These are phyloP conservation scores for Drosophila anomalipes DNA, from an alignment of 2,888 invertebrate genomes.

Conservation along the genomic window DNA sequence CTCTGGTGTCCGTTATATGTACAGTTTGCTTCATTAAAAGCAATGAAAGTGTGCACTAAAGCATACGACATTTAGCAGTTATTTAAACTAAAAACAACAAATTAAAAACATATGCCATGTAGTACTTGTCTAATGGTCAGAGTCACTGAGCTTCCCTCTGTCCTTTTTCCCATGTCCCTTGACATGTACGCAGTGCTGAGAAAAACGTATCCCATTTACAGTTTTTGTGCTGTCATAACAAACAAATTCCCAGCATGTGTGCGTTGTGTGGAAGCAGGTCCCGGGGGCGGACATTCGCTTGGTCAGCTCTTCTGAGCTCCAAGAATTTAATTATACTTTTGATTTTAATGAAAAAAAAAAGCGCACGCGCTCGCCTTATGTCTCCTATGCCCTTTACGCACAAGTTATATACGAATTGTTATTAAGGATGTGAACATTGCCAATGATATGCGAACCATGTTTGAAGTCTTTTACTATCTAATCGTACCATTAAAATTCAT, in stretches of 20 bases:
- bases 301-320: constrained; percentile 50
- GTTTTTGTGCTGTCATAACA: constrained; percentile 69
- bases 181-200: constrained; percentile 25
- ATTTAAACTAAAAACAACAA: constrained; percentile 33
- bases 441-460: not conserved
- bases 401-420: constrained; percentile 2
- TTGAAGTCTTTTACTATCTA: not conserved
- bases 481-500: not conserved
- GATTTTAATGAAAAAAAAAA: constrained; percentile 68
- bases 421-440: not conserved
- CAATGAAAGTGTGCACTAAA: constrained; percentile 34
- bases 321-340: constrained; percentile 76
- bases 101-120: constrained; percentile 7
- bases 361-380: constrained; percentile 21
- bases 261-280: constrained; percentile 33
- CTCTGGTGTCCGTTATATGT: constrained; percentile 15
- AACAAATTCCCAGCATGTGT: constrained; percentile 73
- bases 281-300: constrained; percentile 25
- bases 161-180: constrained; percentile 6
- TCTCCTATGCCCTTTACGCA: constrained; percentile 14
- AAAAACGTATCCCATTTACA: constrained; percentile 48
- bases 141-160: constrained; percentile 12
- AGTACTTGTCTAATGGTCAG: constrained; percentile 51
- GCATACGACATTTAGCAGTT: constrained; percentile 49
- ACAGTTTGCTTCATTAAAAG: constrained; percentile 62